Evolutionary conservation across 2,113 vertebrate species (phyloP), one percentile per base, ranked within the genome.

Genomic region (Sakesphorus luctuosus): DNA sequence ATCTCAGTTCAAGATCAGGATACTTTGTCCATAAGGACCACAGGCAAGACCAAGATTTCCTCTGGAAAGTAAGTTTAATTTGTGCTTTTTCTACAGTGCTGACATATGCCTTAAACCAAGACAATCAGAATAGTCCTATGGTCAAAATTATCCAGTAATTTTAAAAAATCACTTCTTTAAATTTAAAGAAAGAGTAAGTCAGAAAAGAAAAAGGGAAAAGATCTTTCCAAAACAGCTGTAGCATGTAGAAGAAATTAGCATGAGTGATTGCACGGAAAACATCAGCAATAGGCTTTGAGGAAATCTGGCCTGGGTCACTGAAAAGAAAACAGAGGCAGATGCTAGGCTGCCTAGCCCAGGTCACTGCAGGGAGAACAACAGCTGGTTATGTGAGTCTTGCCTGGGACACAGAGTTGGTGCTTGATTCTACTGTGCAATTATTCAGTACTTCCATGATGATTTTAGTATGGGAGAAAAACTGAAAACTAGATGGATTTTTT

Each of bases 331-430:
- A 95, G 59, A 95, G 68, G 90, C 96, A 95, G 93, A 92, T 94
- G 92, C 69, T 84, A 44, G 6, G 36, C 52, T 95, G 93, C 76
- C 90, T 52, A 67, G 76, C 56, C 80, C 92, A 92, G 92, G 93
- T 96, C 93, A 97, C 93, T 95, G 87, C 87, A 94, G 93, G 85
- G 92, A 96, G 92, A 96, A 96, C 69, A 96, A 58, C 93, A 96
- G 92, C 94, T 96, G 96, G 79, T 49, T 95, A 40, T n/a, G 13
- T 0, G 28, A 84, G 55, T 88, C 90, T 90, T 96, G 85, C 65
- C 68, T 61, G 0, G 76, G 85, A 95, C 73, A 86, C n/a, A 43
- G n/a, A 88, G 35, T 9, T 49, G 44, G 69, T 75, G 52, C 52
- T 67, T 67, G 76, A 89, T 50, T 81, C 61, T 68, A 67, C 33